These are phyloP conservation scores for Neomonachus schauinslandi DNA, from an alignment of 2,113 vertebrate genomes.

Conservation along the genomic window DNA sequence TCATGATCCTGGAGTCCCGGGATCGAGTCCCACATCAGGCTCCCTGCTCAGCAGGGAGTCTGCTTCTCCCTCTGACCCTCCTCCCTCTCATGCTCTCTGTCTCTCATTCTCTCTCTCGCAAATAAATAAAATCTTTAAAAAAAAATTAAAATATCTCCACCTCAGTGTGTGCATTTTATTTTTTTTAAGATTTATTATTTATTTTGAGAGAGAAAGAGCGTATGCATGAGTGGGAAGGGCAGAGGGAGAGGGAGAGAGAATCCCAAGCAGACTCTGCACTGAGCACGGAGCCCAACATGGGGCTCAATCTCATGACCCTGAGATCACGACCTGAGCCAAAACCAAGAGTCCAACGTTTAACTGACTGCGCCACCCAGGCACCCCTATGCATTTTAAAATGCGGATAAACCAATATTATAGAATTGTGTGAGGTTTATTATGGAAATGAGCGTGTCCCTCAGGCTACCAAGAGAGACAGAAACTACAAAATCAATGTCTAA, in stretches of 20 bases:
- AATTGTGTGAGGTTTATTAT: background rate
- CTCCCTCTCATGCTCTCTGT: too few relatives aligned
- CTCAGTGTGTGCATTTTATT: background rate
- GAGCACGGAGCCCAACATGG: background rate
- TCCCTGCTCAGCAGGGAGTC: too few relatives aligned
- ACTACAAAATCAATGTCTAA: background rate
- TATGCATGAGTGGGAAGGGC: background rate
- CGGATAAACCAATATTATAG: background rate
- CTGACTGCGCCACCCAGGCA: background rate
- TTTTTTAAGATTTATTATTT: background rate
- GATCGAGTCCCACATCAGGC: too few relatives aligned
- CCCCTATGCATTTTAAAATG: background rate
- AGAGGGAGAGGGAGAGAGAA: background rate
- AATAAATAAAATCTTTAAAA: too few relatives aligned
- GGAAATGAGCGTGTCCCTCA: background rate
- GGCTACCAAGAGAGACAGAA: background rate
- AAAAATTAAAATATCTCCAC: background rate
- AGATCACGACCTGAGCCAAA: background rate
- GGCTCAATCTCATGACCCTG: background rate
- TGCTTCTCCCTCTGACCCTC: too few relatives aligned
- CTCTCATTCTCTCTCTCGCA: too few relatives aligned
- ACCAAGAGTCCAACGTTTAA: background rate
- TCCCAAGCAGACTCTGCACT: too few relatives aligned
- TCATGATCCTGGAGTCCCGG: too few relatives aligned
- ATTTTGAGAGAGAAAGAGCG: background rate